Base-by-base conservation (phyloP, 2,113 vertebrate species). In the Vulpes ferrilata region DNA sequence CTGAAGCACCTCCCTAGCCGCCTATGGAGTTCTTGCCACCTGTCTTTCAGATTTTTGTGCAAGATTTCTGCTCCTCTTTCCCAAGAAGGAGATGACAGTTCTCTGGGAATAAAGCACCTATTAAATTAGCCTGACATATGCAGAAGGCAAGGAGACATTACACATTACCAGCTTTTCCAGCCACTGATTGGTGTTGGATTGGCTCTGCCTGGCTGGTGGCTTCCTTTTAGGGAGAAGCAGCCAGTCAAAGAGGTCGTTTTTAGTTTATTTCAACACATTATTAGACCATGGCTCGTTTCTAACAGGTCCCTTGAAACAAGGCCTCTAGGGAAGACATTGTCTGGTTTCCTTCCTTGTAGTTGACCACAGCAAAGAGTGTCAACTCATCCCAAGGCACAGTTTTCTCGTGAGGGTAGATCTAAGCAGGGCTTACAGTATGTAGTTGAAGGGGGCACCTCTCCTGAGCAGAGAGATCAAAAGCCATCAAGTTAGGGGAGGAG, bases 321-420 rank as follows among this genome's bases (percentile, higher is more conserved):
- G 38, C 73, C 62, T 94, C 55, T 62, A 20, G 27, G 73, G 71
- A 80, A 83, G 89, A 51, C 30, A 43, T 78, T 32, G 32, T 76
- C 20, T 48, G 55, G 48, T 93, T 83, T 90, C 93, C 53, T 13
- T 97, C 96, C 73, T 55, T 93, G 84, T 92, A 96, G 80, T 96
- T 97, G 81, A 82, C 60, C 96, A 81, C 93, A 96, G 64, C 82
- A 93, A 84, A 94, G 79, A 96, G 64, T 62, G 23, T 62, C 79
- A 86, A 87, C 84, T 92, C 60, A 60, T 90, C 74, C 95, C 90
- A 79, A 78, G 95, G 62, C 97, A 98, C 97, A 98, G 78, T 98
- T 98, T 98, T 98, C 98, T 98, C 97, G 90, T 89, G 91, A 98
- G 83, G 95, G 86, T 60, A 84, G 20, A 95, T 74, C 74, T n/a